These are phyloP conservation scores for Campylomormyrus numenius DNA, from an alignment of 2,113 vertebrate species.

Conservation along the genomic window DNA sequence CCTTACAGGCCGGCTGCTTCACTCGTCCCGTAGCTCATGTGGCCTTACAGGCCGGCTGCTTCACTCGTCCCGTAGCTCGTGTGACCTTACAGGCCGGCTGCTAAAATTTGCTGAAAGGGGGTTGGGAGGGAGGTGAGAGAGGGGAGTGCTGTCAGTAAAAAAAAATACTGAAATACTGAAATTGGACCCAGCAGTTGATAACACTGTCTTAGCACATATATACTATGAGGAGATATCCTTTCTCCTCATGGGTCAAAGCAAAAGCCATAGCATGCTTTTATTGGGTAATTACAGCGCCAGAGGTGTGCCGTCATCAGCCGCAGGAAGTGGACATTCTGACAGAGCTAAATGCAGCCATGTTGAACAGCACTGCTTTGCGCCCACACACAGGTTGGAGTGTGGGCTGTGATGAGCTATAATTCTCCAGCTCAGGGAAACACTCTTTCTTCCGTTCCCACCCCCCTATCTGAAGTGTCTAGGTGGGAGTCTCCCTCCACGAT, in stretches of 20 bases:
- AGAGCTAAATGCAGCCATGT: not conserved
- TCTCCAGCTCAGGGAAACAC: not conserved
- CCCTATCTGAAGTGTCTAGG: slow-evolving; percentile 7
- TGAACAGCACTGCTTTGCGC: not conserved
- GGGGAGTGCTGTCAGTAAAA: not conserved
- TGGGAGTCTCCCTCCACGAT: not conserved
- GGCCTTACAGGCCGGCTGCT: not conserved
- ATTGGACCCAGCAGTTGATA: not conserved
- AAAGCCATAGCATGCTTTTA: not conserved
- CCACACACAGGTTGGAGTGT: not conserved
- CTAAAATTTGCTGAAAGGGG: not conserved
- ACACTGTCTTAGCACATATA: not conserved
- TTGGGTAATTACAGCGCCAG: not conserved
- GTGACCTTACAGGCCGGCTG: not conserved
- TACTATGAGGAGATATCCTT: not conserved
- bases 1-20: not conserved
- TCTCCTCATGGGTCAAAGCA: not conserved
- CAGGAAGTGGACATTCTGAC: slow-evolving; percentile 2
- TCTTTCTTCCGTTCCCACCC: not conserved
- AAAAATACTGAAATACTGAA: not conserved
- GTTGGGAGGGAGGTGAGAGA: not conserved
- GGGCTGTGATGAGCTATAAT: not conserved
- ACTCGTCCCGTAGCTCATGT: not conserved
- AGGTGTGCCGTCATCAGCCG: not conserved
- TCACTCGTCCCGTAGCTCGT: not conserved